Evolutionary conservation across 2,113 vertebrate species (phyloP).

Genomic region (Panthera leo): DNA sequence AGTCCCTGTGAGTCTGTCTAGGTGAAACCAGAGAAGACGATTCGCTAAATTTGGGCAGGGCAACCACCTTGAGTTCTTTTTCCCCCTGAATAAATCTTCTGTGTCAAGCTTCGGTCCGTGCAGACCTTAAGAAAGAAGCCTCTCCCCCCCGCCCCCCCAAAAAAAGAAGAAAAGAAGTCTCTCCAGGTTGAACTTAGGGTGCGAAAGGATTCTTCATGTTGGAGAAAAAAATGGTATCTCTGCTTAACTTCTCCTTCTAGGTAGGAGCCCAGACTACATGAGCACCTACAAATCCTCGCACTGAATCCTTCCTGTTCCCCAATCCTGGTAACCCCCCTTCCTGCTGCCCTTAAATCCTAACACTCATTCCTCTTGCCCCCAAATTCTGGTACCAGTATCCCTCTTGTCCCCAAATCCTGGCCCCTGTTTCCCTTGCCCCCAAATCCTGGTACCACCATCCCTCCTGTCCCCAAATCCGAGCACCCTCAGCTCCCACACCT

Average conservation of each 20-base stretch:
- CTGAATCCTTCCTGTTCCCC: background rate
- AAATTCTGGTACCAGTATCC: background rate
- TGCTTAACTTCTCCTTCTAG: background rate
- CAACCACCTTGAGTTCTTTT: background rate
- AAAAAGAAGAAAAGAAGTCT: background rate
- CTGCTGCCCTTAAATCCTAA: too few species aligned
- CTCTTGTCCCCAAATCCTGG: background rate
- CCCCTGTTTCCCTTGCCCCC: too few species aligned
- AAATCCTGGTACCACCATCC: background rate
- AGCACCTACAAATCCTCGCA: background rate
- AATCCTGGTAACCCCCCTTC: background rate
- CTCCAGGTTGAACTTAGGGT: background rate
- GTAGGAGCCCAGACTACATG: fast-evolving
- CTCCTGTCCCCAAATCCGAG: background rate
- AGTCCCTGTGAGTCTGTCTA: background rate
- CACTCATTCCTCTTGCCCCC: too few species aligned
- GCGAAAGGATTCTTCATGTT: background rate
- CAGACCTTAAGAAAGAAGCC: background rate
- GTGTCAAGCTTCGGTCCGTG: background rate
- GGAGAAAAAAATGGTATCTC: background rate
- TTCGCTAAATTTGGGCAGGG: background rate
- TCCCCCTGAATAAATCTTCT: background rate
- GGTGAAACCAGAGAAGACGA: background rate
- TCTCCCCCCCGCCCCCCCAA: background rate
- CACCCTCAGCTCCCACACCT: background rate